phyloP scores from a whole-genome alignment of 2,113 vertebrate genomes.

The Ginglymostoma cirratum region DNA sequence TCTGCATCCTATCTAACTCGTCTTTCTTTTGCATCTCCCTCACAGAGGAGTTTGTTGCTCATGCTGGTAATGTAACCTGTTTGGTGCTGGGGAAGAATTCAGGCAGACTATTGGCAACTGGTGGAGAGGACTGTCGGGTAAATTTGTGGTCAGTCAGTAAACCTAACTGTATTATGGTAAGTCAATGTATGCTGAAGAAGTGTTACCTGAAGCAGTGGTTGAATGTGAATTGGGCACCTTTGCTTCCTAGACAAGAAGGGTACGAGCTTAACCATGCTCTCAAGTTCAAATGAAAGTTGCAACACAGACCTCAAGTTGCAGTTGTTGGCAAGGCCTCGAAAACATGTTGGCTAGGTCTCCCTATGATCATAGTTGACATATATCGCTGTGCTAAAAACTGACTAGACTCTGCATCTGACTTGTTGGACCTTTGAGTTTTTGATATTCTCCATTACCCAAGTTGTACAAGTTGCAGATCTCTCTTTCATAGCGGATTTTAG shows the following conservation, averaged over 20 bases:
- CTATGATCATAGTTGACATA: background rate
- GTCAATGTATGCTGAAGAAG: constrained; percentile 11
- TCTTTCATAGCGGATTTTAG: background rate
- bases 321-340: too few relatives aligned
- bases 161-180: constrained; percentile 97
- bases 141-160: constrained; percentile 95
- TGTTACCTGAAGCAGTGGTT: background rate
- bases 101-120: constrained; percentile 81
- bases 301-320: too few relatives aligned
- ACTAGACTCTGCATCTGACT: background rate
- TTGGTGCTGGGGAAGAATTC: constrained; percentile 80
- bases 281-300: background rate
- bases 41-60: constrained; percentile 85
- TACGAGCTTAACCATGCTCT: background rate
- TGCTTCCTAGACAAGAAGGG: background rate
- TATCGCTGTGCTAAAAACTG: background rate
- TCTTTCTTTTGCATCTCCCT: constrained; percentile 37
- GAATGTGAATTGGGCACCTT: background rate
- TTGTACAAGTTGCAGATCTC: background rate
- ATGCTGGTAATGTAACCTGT: constrained; percentile 78
- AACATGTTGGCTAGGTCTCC: background rate
- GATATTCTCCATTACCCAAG: background rate
- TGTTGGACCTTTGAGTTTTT: background rate
- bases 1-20: background rate
- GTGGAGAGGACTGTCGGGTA: constrained; percentile 86